Percentiles rank a stretch among this genome's conserved stretches.
Conservation (phyloP, 2,888 invertebrate genomes). For the Polymixis lichenea region DNA sequence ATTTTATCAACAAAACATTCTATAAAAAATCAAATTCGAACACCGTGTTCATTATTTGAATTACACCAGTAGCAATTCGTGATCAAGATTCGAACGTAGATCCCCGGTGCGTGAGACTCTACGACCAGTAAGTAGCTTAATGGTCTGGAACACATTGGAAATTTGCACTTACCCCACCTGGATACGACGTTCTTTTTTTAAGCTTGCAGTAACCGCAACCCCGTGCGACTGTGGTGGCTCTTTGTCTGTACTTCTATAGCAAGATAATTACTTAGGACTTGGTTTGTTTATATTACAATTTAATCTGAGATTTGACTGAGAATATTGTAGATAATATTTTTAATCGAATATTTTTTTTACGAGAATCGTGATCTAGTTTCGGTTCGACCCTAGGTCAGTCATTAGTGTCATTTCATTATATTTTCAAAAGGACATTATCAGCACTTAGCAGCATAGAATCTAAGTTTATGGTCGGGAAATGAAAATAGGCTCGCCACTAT, state of each 20-base stretch:
- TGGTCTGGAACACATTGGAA: conserved; percentile 82
- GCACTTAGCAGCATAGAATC: too few species aligned
- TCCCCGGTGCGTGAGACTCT: conserved; percentile 74
- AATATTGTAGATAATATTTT: background rate
- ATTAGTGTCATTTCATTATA: too few species aligned
- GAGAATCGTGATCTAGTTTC: background rate
- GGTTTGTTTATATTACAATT: conserved; percentile 43
- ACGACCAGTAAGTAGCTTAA: conserved; percentile 79
- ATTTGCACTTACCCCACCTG: conserved; percentile 77
- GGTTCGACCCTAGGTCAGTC: background rate
- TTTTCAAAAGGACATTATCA: background rate
- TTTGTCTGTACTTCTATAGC: conserved; percentile 26
- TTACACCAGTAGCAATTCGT: conserved; percentile 32
- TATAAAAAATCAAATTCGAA: conserved; percentile 1
- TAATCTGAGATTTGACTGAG: conserved; percentile 17
- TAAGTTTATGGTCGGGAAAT: too few species aligned
- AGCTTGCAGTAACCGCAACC: conserved; percentile 53
- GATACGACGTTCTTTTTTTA: conserved; percentile 62
- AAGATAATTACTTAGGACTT: conserved; percentile 41
- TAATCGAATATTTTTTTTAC: background rate
- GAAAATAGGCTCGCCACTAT: too few species aligned
- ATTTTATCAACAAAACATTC: background rate
- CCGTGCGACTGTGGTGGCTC: conserved; percentile 41
- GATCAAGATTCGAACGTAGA: conserved; percentile 72
- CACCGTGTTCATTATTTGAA: conserved; percentile 37